Conservation (phyloP, 2,888 invertebrate genomes). For the Orthosia cruda region DNA sequence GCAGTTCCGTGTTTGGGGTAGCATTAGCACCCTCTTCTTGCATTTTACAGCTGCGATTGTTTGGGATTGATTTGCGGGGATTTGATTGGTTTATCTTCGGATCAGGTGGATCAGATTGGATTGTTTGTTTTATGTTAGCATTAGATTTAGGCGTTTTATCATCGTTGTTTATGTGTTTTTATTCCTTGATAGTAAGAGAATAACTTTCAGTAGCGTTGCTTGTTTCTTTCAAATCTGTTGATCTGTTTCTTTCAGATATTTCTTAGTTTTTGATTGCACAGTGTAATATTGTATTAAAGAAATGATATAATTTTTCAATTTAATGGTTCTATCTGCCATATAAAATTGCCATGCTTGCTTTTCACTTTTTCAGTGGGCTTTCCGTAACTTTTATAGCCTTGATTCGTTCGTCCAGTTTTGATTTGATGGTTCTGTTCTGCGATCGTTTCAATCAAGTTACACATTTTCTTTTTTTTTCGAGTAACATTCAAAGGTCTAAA, state of each 20-base stretch:
- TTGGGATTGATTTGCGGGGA: constrained; percentile 57
- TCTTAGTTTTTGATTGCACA: too few relatives aligned
- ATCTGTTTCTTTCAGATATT: too few relatives aligned
- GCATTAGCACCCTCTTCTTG: constrained; percentile 51
- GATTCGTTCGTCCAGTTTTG: neutral
- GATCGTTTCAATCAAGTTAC: neutral
- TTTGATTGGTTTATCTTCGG: constrained; percentile 52
- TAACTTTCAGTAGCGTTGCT: neutral
- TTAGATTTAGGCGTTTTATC: neutral
- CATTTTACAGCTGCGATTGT: constrained; percentile 41
- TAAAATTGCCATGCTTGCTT: neutral
- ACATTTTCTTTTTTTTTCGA: neutral
- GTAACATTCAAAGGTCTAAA: neutral
- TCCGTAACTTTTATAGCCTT: too few relatives aligned
- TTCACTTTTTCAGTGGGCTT: neutral
- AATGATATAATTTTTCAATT: too few relatives aligned
- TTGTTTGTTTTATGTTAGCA: constrained; percentile 13
- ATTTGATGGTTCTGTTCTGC: constrained; percentile 15
- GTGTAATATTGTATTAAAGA: too few relatives aligned
- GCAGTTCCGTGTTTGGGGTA: constrained; percentile 45
- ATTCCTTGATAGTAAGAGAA: neutral
- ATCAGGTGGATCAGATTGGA: constrained; percentile 16
- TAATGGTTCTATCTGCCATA: too few relatives aligned
- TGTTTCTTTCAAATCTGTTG: too few relatives aligned
- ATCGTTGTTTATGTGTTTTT: neutral